Evolutionary conservation across 2,113 vertebrate genomes (phyloP).

Genomic region (Platysternon megacephalum): DNA sequence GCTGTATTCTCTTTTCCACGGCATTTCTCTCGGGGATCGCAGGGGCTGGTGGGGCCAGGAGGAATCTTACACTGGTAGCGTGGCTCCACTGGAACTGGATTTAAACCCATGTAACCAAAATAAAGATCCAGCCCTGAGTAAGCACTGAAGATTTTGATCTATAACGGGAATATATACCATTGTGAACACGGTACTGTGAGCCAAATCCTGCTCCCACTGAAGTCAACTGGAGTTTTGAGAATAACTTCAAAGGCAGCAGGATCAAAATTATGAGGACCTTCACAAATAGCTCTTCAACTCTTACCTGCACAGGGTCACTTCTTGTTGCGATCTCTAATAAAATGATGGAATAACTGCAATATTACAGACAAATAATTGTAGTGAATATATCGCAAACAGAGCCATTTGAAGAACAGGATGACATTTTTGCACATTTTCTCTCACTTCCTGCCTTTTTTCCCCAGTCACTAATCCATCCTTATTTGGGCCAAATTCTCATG

Average conservation of each 20-base stretch:
- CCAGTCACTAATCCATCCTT: neutral
- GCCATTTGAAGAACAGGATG: neutral
- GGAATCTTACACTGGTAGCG: neutral
- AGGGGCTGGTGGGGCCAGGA: neutral
- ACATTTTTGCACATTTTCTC: neutral
- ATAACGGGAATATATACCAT: neutral
- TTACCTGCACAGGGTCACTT: conserved; percentile 83
- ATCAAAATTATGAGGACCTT: neutral
- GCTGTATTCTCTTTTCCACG: neutral
- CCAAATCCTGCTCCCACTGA: neutral
- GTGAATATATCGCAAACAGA: neutral
- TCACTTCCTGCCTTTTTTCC: neutral
- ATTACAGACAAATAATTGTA: neutral
- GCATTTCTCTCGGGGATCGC: neutral
- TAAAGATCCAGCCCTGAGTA: neutral
- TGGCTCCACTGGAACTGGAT: neutral
- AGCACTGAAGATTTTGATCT: neutral
- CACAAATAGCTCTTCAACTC: conserved; percentile 35
- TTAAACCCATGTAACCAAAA: neutral
- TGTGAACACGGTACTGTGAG: neutral
- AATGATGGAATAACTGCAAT: conserved; percentile 86
- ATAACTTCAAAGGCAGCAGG: neutral
- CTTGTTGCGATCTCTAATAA: conserved; percentile 87
- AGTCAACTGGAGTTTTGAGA: neutral
- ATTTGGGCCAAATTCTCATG: neutral